Evolutionary conservation across 1,140 invertebrate species (phyloP).

Genomic region (Parasteatoda tepidariorum): DNA sequence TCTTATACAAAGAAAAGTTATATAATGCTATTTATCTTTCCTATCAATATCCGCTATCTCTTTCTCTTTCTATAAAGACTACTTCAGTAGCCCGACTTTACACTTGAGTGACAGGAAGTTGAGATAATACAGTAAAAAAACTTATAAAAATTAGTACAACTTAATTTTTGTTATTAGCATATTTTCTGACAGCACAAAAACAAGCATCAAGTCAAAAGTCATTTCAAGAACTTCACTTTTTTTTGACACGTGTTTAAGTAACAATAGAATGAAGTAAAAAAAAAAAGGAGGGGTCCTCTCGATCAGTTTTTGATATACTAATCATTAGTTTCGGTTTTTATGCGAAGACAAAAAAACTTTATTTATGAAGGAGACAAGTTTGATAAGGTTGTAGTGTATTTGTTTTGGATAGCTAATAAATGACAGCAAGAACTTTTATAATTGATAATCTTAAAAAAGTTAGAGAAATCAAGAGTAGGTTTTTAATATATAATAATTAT

Average conservation of each 20-base stretch:
- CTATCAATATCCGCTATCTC: too few species aligned
- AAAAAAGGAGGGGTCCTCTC: not conserved
- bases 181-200: not conserved
- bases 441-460: too few species aligned
- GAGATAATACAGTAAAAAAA: not conserved
- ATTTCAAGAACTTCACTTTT: not conserved
- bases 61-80: too few species aligned
- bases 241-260: not conserved
- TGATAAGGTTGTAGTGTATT: too few species aligned
- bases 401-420: too few species aligned
- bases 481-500: too few species aligned
- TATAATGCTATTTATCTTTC: too few species aligned
- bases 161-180: not conserved
- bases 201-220: not conserved
- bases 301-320: not conserved
- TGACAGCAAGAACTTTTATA: too few species aligned
- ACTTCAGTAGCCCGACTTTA: not conserved
- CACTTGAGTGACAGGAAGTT: not conserved
- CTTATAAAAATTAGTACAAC: not conserved
- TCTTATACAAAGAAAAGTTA: too few species aligned
- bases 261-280: not conserved
- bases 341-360: too few species aligned
- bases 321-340: not conserved
- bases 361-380: too few species aligned
- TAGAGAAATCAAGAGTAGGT: too few species aligned